phyloP scores from a whole-genome alignment of 2,888 invertebrate species.

The Dichetophora obliterata region DNA sequence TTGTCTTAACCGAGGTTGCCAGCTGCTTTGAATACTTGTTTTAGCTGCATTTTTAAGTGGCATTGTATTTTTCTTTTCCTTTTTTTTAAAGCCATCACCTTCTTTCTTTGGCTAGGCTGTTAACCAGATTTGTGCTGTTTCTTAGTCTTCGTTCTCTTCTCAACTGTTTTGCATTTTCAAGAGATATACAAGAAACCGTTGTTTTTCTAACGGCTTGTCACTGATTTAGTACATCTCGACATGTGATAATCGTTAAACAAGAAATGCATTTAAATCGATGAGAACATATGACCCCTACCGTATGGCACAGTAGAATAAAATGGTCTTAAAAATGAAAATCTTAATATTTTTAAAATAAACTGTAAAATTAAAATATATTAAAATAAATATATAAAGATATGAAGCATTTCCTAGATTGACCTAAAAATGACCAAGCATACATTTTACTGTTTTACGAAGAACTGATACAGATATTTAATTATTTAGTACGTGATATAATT shows the following conservation, averaged over 20 bases:
- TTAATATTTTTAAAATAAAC: no score
- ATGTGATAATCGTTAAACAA: neutral
- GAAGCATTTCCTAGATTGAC: no score
- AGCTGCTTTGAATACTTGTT: no score
- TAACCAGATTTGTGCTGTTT: neutral
- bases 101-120: neutral
- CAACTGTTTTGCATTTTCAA: conserved; percentile 42
- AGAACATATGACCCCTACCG: neutral
- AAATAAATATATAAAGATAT: no score
- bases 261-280: conserved; percentile 2
- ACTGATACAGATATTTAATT: no score
- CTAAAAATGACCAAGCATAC: no score
- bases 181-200: conserved; percentile 16
- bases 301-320: neutral
- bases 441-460: no score
- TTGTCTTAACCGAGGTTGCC: neutral
- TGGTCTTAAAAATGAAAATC: no score
- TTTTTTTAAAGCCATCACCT: neutral
- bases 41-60: no score
- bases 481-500: no score
- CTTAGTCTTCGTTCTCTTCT: neutral
- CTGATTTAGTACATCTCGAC: conserved; percentile 20
- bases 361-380: no score
- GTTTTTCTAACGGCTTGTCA: conserved; percentile 35
- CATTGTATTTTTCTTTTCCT: neutral